Evolutionary conservation across 2,888 invertebrate genomes (phyloP), one percentile per base, ranked within the genome.

Genomic region (Punctoribates punctum): DNA sequence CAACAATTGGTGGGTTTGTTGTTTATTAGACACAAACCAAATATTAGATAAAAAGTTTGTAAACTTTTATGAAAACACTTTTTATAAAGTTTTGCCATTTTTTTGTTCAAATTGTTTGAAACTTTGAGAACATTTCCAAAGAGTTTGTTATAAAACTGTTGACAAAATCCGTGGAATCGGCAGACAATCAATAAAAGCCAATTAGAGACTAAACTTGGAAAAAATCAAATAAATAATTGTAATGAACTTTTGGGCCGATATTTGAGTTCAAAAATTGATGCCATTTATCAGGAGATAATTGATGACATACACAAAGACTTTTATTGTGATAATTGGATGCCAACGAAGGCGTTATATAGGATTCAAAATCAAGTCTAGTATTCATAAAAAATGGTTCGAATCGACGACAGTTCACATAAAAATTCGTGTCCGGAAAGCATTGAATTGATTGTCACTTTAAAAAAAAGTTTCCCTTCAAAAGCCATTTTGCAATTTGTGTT

Each of bases 391-490:
- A 23, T 65, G 17, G 65, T 65, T 60, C 34, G 27, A 34, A 25
- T 65, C 34, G 38, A 57, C 34, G 38, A 38, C 29, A 65, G 29
- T n/a, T 70, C 42, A 70, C 38, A 70, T 20, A 46, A 70, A 42
- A 70, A 38, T 29, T 67, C n/a, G 38, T 20, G 70, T 46, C 70
- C 70, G 70, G 29, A 70, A 70, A 70, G 70, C 42, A 70, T 46
- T 70, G 46, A 42, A 70, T 46, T 70, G 46, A 42, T 42, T 42
- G 46, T 70, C 70, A 70, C 70, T 70, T 42, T 20, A 70, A 70
- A 70, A 70, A 29, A 70, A 29, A 42, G 20, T 70, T 70, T 42
- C n/a, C 15, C 70, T 42, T 70, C 34, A 42, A 38, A 70, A 70
- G 70, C 70, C 70, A 70, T 70, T 42, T 65, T 29, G 34, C 29